Percentiles rank a stretch among this genome's conserved stretches.
These are phyloP conservation scores for Xerus inauris DNA, from an alignment of 2,113 vertebrate genomes.

Conservation along the genomic window DNA sequence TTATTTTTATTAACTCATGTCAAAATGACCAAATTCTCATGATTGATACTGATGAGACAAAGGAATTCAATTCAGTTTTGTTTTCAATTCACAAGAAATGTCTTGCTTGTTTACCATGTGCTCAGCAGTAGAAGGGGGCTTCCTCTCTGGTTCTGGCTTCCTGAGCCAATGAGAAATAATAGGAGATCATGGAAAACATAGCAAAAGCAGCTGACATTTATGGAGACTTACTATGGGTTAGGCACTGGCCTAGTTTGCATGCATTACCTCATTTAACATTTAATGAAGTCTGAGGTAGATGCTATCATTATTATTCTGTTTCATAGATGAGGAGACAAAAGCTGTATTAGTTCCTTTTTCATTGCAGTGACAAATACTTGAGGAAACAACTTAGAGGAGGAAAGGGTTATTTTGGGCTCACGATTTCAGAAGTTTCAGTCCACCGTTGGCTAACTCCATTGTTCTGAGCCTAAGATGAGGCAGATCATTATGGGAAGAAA, in stretches of 20 bases:
- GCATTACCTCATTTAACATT: neutral
- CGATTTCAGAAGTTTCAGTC: neutral
- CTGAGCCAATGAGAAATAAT: neutral
- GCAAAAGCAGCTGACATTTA: no score
- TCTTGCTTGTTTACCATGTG: neutral
- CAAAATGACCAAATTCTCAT: neutral
- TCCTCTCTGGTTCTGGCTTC: neutral
- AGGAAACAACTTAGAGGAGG: neutral
- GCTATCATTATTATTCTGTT: neutral
- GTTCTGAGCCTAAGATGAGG: neutral
- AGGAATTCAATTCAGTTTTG: neutral
- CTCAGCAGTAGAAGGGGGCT: neutral
- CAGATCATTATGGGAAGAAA: neutral
- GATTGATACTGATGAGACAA: neutral
- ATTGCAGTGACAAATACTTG: no score
- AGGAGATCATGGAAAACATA: neutral
- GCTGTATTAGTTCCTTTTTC: neutral
- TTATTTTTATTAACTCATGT: neutral
- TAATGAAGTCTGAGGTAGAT: neutral
- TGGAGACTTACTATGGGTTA: fast-evolving
- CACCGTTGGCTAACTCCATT: neutral
- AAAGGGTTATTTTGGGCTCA: neutral
- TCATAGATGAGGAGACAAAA: neutral
- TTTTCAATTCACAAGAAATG: neutral
- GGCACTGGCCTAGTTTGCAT: no score